phyloP scores from a whole-genome alignment of 1,140 invertebrate genomes.

The Sminthurides bifidus region DNA sequence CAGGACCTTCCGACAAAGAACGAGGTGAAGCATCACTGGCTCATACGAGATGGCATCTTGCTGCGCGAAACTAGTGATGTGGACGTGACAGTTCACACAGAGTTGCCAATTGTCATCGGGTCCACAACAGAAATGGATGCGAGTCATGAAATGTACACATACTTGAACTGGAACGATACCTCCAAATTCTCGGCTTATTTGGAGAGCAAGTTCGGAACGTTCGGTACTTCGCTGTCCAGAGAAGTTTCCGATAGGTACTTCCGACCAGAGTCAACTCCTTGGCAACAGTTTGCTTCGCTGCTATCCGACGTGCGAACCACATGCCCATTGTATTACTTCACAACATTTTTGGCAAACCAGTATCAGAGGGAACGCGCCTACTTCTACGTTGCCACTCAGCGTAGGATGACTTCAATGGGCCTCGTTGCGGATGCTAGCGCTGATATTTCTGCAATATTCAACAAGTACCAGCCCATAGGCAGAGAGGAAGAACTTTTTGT shows the following conservation, averaged over 20 bases:
- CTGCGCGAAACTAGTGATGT: constrained; percentile 40
- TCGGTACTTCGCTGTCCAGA: constrained; percentile 12
- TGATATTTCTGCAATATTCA: constrained; percentile 64
- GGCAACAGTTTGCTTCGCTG: constrained; percentile 40
- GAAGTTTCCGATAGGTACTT: constrained; percentile 22
- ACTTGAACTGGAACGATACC: constrained; percentile 26
- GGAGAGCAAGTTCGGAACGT: constrained; percentile 21
- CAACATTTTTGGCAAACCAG: constrained; percentile 40
- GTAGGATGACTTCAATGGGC: constrained; percentile 33
- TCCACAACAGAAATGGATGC: constrained; percentile 20
- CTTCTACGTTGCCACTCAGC: constrained; percentile 59
- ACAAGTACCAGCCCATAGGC: constrained; percentile 54
- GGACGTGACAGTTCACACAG: not conserved
- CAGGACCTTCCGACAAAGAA: constrained; percentile 46
- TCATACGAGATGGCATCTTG: constrained; percentile 56
- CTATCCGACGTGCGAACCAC: constrained; percentile 65
- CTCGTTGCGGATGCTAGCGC: constrained; percentile 49
- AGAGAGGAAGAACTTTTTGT: constrained; percentile 58
- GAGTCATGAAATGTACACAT: constrained; percentile 23
- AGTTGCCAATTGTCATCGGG: constrained; percentile 16
- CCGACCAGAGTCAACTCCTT: constrained; percentile 19
- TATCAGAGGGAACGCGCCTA: constrained; percentile 42
- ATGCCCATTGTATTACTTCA: constrained; percentile 56
- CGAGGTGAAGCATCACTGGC: constrained; percentile 54
- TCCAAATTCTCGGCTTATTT: constrained; percentile 18